These are phyloP conservation scores for Oscheius sp. DNA, from an alignment of 2,888 invertebrate species.

Conservation along the genomic window DNA sequence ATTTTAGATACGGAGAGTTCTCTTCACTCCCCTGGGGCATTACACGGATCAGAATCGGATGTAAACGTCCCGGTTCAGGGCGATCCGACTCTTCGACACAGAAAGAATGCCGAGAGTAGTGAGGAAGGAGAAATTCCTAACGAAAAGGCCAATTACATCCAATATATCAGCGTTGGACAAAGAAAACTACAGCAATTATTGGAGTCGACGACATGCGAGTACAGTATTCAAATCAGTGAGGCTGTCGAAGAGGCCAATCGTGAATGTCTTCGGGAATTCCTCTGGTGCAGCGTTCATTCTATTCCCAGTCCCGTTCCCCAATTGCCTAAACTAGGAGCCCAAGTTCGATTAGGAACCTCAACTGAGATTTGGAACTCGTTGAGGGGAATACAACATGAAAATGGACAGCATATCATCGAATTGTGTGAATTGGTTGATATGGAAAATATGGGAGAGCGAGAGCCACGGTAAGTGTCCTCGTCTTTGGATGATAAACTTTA, in stretches of 20 bases:
- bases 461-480: constrained; percentile 5
- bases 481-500: no score
- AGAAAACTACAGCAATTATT: constrained; percentile 53
- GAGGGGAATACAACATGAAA: background rate
- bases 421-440: background rate
- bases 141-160: constrained; percentile 61
- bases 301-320: background rate
- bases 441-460: constrained; percentile 23
- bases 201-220: constrained; percentile 38
- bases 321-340: background rate
- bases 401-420: constrained; percentile 10
- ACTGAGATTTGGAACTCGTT: constrained; percentile 2
- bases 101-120: background rate
- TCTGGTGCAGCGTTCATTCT: constrained; percentile 38
- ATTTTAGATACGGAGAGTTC: background rate
- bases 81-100: constrained; percentile 18
- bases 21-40: background rate
- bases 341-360: constrained; percentile 7
- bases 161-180: constrained; percentile 60
- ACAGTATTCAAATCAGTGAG: constrained; percentile 32
- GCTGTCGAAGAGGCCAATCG: constrained; percentile 45
- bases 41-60: constrained; percentile 6
- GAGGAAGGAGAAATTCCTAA: constrained; percentile 43
- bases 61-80: constrained; percentile 24
- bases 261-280: constrained; percentile 44